Conservation (phyloP, 1,140 invertebrate genomes). For the Nilaparvata lugens region DNA sequence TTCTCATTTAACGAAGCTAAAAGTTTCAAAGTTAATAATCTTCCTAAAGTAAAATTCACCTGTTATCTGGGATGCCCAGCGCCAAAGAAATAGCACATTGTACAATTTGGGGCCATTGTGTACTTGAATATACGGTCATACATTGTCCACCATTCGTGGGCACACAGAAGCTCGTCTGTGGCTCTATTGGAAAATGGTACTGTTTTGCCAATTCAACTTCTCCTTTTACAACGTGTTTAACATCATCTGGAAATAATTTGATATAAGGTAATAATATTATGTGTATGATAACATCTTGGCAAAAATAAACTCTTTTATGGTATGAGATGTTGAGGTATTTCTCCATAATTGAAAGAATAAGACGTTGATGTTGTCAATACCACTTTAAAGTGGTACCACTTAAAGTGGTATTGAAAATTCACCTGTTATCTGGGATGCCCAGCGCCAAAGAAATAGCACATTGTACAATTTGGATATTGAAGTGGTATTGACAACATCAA, state of each 20-base stretch:
- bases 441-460: constrained; percentile 22
- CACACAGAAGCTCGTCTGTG: constrained; percentile 48
- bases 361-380: too few relatives aligned
- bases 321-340: too few relatives aligned
- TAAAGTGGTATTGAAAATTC: too few relatives aligned
- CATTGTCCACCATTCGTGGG: constrained; percentile 49
- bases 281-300: too few relatives aligned
- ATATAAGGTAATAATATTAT: too few relatives aligned
- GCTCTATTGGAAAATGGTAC: constrained; percentile 59
- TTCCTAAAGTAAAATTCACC: constrained; percentile 14
- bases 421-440: constrained; percentile 28
- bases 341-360: too few relatives aligned
- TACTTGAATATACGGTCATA: constrained; percentile 48
- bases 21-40: not conserved
- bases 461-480: constrained; percentile 25
- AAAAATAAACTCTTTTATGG: too few relatives aligned
- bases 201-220: constrained; percentile 41
- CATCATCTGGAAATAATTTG: not conserved
- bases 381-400: too few relatives aligned
- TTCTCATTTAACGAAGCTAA: too few relatives aligned
- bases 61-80: constrained; percentile 27
- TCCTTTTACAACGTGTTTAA: constrained; percentile 39
- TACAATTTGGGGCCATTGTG: constrained; percentile 32
- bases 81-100: constrained; percentile 23
- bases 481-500: too few relatives aligned